phyloP scores from a whole-genome alignment of 1,140 invertebrate species.

The Zaprionus camerounensis region DNA sequence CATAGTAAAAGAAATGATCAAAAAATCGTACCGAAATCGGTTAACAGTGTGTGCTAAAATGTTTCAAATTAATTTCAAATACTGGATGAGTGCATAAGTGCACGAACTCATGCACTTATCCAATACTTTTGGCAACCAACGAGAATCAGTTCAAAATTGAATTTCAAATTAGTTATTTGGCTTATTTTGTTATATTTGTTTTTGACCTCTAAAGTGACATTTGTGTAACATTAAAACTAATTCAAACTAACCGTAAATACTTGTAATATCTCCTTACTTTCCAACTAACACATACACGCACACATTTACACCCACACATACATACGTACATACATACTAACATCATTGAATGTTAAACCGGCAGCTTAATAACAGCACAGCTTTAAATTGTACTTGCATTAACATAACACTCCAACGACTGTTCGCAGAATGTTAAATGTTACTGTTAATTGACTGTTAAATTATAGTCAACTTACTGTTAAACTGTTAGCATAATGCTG shows the following conservation, averaged over 20 bases:
- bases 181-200: conserved; percentile 3
- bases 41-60: conserved; percentile 7
- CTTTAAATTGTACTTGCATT: too few species aligned
- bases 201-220: conserved; percentile 26
- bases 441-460: background rate
- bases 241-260: conserved; percentile 3
- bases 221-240: conserved; percentile 27
- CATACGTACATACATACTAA: conserved; percentile 15
- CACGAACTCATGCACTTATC: too few species aligned
- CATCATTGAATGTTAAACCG: background rate
- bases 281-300: conserved; percentile 9
- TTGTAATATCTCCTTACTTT: background rate
- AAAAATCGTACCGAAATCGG: background rate
- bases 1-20: conserved; percentile 37
- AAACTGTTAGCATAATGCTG: background rate
- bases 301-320: conserved; percentile 7
- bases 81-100: background rate
- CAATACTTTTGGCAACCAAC: conserved; percentile 73
- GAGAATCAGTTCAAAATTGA: conserved; percentile 85
- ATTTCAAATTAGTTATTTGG: conserved; percentile 34
- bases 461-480: background rate
- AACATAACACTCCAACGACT: too few species aligned
- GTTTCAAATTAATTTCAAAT: conserved; percentile 5
- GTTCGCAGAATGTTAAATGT: background rate
- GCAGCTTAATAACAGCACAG: background rate